Percentiles rank a stretch among this genome's conserved stretches.
phyloP scores from a whole-genome alignment of 2,113 vertebrate species.

The Gallinago paraguaiae region DNA sequence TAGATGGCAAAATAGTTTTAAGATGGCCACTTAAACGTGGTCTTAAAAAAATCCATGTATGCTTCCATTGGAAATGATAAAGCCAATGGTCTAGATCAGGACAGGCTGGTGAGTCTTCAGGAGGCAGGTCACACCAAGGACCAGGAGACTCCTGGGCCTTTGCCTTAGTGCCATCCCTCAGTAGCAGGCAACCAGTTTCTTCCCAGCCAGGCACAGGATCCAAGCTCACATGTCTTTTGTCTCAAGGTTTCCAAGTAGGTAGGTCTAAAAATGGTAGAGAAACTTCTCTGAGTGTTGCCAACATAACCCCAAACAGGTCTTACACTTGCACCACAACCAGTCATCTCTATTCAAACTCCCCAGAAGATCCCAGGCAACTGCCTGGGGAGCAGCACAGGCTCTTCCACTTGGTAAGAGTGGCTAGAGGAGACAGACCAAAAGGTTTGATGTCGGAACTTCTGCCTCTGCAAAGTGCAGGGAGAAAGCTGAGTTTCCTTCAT shows the following conservation, averaged over 20 bases:
- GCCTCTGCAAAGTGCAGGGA: neutral
- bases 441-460: neutral
- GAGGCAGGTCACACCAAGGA: neutral
- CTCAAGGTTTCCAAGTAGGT: neutral
- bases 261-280: neutral
- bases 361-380: neutral
- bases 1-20: neutral
- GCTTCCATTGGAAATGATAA: neutral
- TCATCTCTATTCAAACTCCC: neutral
- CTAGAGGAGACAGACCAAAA: neutral
- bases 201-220: neutral
- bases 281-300: neutral
- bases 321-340: neutral
- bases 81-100: neutral
- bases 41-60: neutral
- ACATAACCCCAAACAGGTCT: neutral
- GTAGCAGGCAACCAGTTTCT: neutral
- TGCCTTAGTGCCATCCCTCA: neutral
- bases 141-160: neutral
- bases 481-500: neutral
- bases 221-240: fast-evolving
- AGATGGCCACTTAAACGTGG: neutral
- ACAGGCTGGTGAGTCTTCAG: neutral
- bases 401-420: neutral
- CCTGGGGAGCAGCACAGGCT: neutral